phyloP scores from a whole-genome alignment of 2,113 vertebrate species.

The Sitta europaea region DNA sequence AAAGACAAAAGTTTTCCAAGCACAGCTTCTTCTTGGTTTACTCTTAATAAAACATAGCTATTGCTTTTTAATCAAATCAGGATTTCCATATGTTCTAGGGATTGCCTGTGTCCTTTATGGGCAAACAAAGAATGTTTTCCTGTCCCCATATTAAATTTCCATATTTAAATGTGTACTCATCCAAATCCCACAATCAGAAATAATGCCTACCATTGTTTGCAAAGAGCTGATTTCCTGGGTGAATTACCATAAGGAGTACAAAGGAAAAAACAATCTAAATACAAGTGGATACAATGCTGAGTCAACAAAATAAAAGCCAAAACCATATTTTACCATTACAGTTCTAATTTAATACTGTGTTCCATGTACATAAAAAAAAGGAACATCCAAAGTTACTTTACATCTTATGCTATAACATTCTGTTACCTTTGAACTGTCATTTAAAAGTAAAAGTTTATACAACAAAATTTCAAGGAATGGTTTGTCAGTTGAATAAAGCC shows the following conservation, averaged over 20 bases:
- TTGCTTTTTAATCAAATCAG: not conserved
- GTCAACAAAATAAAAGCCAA: not conserved
- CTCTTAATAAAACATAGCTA: not conserved
- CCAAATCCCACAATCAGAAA: not conserved
- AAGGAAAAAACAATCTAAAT: not conserved
- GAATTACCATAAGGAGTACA: not conserved
- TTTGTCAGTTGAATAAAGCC: conserved; percentile 69
- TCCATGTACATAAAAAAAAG: conserved; percentile 46
- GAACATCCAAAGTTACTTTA: conserved; percentile 34
- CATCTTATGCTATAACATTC: conserved; percentile 71
- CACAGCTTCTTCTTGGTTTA: not conserved
- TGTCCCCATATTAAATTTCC: not conserved
- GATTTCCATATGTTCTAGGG: not conserved
- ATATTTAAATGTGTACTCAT: not conserved
- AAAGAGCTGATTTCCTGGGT: not conserved
- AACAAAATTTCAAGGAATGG: conserved; percentile 47
- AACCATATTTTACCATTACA: not conserved
- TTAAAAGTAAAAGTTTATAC: conserved; percentile 62
- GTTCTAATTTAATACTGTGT: not conserved
- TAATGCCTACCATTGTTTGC: not conserved
- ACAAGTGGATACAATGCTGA: not conserved
- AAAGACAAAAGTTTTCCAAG: not conserved
- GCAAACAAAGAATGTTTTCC: not conserved
- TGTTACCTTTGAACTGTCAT: conserved; percentile 65
- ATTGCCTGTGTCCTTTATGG: not conserved